These are phyloP conservation scores for Halocaridina rubra DNA, from an alignment of 2,888 invertebrate species.

Conservation along the genomic window DNA sequence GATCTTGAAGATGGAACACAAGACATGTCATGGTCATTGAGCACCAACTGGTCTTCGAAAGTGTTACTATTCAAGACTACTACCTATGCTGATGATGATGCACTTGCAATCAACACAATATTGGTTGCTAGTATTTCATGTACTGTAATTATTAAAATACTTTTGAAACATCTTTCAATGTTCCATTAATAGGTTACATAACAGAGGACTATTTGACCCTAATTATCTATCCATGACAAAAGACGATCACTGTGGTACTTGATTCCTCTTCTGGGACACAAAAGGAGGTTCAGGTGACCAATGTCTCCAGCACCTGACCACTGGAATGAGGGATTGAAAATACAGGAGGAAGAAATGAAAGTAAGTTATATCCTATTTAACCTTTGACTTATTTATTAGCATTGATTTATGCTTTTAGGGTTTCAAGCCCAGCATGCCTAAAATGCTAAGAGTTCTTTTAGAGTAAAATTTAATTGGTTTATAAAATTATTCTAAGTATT, in stretches of 20 bases:
- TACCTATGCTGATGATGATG: conserved; percentile 38
- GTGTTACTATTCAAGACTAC: conserved; percentile 32
- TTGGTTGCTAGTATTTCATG: no score
- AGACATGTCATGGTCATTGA: conserved; percentile 45
- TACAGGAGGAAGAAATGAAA: no score
- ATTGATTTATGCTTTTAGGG: no score
- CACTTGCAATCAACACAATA: conserved; percentile 29
- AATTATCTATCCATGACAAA: conserved; percentile 30
- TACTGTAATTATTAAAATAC: conserved; percentile 12
- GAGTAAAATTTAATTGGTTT: no score
- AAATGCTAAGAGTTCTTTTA: no score
- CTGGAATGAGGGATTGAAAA: conserved; percentile 23
- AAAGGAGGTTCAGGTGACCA: conserved; percentile 1
- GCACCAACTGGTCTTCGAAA: conserved; percentile 49
- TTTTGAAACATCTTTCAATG: conserved; percentile 21
- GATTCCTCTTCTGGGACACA: conserved; percentile 49
- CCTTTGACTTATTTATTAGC: no score
- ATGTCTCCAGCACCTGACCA: conserved; percentile 35
- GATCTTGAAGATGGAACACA: conserved; percentile 15
- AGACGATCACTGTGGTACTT: conserved; percentile 23
- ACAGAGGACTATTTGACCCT: conserved; percentile 32
- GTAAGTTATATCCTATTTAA: no score
- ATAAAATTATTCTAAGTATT: no score
- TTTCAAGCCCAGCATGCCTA: no score
- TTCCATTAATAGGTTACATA: conserved; percentile 10